These are phyloP conservation scores for Saguinus midas DNA, from an alignment of 2,113 vertebrate species.

Conservation along the genomic window DNA sequence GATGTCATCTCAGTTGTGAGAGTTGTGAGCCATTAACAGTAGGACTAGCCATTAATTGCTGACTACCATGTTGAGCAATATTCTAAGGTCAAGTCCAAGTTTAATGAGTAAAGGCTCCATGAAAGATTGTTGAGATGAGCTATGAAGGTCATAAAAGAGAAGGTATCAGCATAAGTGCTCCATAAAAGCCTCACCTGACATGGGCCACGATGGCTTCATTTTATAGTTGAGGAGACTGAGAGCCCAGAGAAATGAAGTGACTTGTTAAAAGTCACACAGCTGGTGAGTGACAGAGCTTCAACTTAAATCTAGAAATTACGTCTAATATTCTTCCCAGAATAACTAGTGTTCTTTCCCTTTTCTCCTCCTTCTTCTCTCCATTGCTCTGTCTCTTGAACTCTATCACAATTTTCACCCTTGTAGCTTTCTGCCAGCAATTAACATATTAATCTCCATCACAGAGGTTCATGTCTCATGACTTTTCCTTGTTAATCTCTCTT, in stretches of 20 bases:
- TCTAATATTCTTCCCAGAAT: not conserved
- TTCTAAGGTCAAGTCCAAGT: not conserved
- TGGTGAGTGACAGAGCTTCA: not conserved
- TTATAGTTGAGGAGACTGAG: not conserved
- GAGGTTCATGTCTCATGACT: not conserved
- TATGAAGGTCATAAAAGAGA: not conserved
- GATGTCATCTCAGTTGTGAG: not conserved
- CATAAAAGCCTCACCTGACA: not conserved
- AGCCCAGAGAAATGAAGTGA: not conserved
- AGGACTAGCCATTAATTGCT: too few relatives aligned
- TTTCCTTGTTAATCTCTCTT: not conserved
- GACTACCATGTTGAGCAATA: not conserved
- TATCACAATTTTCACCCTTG: not conserved
- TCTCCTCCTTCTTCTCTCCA: not conserved
- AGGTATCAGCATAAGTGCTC: not conserved
- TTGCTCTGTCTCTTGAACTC: not conserved
- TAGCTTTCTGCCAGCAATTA: not conserved
- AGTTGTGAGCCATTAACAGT: not conserved
- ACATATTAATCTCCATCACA: not conserved
- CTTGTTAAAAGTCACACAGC: not conserved
- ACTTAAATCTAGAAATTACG: not conserved
- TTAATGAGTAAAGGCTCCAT: not conserved
- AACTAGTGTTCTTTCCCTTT: not conserved
- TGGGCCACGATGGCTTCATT: not conserved
- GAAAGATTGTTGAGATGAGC: not conserved